Base-by-base conservation (phyloP, 2,113 vertebrate species). In the Pituophis catenifer region DNA sequence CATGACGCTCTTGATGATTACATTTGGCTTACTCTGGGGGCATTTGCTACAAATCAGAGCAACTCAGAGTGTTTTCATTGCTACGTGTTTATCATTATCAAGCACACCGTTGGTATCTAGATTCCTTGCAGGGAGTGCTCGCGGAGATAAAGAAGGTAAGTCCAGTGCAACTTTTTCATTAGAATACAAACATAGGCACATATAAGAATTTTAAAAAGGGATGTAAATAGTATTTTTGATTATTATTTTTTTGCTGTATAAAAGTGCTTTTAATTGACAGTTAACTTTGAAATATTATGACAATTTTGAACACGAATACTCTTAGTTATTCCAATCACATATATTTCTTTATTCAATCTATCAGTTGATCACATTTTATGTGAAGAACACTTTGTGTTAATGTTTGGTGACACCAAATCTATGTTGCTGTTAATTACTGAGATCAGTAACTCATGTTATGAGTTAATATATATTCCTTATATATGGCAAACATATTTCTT, bases 51-150 rank as follows among this genome's bases (percentile, higher is more conserved):
- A 94, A 62, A 99, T 99, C 93, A 98, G 98, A 91, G 98, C 98
- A 94, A 98, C 98, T 2, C 99, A 99, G 97, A 99, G 98, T 0
- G 98, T 99, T 96, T 99, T 99, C 96, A 98, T 99, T 95, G 99
- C 98, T 57, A 98, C 98, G 33, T 99, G 99, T 96, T 97, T 99
- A 88, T 99, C 99, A 90, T 97, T 99, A 94, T 99, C 99, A 55
- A 99, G 99, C 97, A 99, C 99, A 0, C 99, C 99, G 0, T 93
- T 99, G 7, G 99, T 99, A 94, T 99, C 99, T 89, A 98, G 98
- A 94, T 99, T 99, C 96, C 98, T 99, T 23, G 97, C 98, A 88
- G 98, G 99, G 54, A 98, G 98, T n/a, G 95, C 97, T 94, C 98
- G 98, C 94, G 97, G 95, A 1, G 99, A 99, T 57, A 99, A 98